These are phyloP conservation scores for Vanessa tameamea DNA, from an alignment of 1,140 invertebrate genomes.

Conservation along the genomic window DNA sequence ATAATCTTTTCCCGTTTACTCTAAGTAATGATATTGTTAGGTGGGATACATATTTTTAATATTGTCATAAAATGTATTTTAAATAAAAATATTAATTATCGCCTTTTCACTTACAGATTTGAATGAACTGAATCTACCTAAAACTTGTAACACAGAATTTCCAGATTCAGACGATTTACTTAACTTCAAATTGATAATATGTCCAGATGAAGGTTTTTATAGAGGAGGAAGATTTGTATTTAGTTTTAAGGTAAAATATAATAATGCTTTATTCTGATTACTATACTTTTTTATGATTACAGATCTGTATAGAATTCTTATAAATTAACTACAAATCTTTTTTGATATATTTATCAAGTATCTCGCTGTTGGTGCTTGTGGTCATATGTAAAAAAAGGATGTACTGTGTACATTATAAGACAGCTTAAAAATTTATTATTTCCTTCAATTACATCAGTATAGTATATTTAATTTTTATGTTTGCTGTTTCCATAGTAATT, in stretches of 20 bases:
- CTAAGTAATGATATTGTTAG: neutral
- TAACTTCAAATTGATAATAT: slow-evolving; percentile 97
- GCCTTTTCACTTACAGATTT: slow-evolving; percentile 89
- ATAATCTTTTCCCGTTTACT: neutral
- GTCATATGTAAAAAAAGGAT: too few species aligned
- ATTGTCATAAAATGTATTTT: slow-evolving; percentile 36
- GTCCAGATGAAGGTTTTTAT: slow-evolving; percentile 99
- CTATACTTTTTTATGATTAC: too few species aligned
- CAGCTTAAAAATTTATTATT: too few species aligned
- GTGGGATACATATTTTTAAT: neutral
- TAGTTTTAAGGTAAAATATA: slow-evolving; percentile 90
- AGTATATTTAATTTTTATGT: too few species aligned
- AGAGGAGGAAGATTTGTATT: slow-evolving; percentile 96
- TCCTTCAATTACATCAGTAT: too few species aligned
- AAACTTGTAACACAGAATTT: slow-evolving; percentile 97
- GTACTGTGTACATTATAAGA: too few species aligned
- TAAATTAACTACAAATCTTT: too few species aligned
- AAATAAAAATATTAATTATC: neutral
- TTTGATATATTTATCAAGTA: too few species aligned
- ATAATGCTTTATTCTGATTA: neutral
- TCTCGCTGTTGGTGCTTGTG: too few species aligned
- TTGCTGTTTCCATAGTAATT: too few species aligned
- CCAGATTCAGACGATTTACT: slow-evolving; percentile 97
- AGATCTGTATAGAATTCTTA: too few species aligned
- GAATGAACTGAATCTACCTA: slow-evolving; percentile 97